phyloP scores from a whole-genome alignment of 53 echinoderm and acorn worm genomes.

The Arbacia lixula region DNA sequence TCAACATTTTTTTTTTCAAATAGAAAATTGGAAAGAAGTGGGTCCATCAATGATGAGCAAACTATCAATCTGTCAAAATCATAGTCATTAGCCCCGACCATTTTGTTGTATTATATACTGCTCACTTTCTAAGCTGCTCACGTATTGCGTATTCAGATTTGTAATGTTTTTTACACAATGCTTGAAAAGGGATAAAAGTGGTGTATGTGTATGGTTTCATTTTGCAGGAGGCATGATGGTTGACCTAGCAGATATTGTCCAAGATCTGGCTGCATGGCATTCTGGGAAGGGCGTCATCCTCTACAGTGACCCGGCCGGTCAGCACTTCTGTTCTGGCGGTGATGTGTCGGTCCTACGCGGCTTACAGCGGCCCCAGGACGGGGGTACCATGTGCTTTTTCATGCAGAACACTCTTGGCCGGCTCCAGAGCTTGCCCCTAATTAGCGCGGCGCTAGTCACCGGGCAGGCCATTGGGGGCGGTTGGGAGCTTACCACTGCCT shows the following conservation, averaged over 20 bases:
- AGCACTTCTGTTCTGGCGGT: conserved; percentile 81
- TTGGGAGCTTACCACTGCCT: conserved; percentile 84
- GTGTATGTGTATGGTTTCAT: too few species aligned
- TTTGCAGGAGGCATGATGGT: conserved; percentile 94
- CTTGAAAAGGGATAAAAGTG: too few species aligned
- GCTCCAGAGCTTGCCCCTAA: conserved; percentile 73
- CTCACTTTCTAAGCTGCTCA: too few species aligned
- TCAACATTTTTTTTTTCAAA: too few species aligned
- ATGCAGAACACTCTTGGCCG: conserved; percentile 89
- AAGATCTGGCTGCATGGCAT: conserved; percentile 82
- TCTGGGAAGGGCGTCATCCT: conserved; percentile 82
- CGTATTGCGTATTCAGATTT: too few species aligned
- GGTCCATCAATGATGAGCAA: too few species aligned
- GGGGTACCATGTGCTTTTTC: conserved; percentile 88
- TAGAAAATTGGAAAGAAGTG: too few species aligned
- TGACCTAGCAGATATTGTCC: conserved; percentile 75
- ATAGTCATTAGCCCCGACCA: too few species aligned
- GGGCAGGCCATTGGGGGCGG: conserved; percentile 89
- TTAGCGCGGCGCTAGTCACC: conserved; percentile 77
- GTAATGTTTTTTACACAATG: too few species aligned
- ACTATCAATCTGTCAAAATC: too few species aligned
- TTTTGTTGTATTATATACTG: too few species aligned
- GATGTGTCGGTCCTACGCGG: conserved; percentile 63
- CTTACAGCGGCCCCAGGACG: conserved; percentile 56
- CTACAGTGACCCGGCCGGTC: conserved; percentile 64